These are phyloP conservation scores for Tenthredo amoena DNA, from an alignment of 2,888 invertebrate species.

Conservation along the genomic window DNA sequence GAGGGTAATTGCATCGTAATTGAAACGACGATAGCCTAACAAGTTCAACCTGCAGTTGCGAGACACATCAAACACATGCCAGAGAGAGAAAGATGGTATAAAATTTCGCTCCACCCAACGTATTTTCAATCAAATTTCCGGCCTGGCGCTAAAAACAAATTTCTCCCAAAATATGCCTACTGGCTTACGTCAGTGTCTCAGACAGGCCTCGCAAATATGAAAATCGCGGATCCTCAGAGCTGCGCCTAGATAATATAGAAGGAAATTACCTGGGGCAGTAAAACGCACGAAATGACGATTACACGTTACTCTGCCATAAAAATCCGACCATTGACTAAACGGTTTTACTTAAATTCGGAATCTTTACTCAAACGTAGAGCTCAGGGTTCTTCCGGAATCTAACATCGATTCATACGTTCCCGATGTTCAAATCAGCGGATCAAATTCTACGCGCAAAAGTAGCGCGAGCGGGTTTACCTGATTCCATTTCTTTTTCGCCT, in stretches of 20 bases:
- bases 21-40: constrained; percentile 12
- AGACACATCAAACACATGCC: constrained; percentile 13
- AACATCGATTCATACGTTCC: background rate
- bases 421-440: background rate
- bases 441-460: background rate
- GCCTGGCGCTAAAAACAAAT: background rate
- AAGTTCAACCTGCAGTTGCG: background rate
- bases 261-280: background rate
- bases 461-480: background rate
- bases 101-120: background rate
- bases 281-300: background rate
- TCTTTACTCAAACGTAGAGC: background rate
- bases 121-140: constrained; percentile 21
- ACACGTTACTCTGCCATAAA: background rate
- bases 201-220: background rate
- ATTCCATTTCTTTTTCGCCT: no score
- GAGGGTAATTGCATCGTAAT: constrained; percentile 37
- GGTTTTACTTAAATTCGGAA: background rate
- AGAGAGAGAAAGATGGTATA: background rate
- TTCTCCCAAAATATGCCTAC: background rate
- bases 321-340: background rate
- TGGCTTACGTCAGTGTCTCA: background rate
- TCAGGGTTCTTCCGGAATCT: background rate
- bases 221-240: background rate
- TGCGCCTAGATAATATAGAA: background rate